Percentiles rank a stretch among this genome's conserved stretches.
Conservation (phyloP, 2,113 vertebrate species). For the Butorides virescens region DNA sequence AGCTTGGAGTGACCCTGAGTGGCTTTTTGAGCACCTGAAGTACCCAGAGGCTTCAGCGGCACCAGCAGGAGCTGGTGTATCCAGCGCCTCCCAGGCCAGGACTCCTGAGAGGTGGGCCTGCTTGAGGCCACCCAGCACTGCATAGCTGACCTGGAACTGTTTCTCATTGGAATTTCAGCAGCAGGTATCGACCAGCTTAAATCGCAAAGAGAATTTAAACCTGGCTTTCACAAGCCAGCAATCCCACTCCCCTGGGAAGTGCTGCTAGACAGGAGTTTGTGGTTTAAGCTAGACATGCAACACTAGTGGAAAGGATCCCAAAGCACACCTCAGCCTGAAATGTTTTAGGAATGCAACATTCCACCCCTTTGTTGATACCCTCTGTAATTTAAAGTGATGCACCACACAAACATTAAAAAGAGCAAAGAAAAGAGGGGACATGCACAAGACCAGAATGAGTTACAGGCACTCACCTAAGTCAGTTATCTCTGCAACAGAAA, state of each 20-base stretch:
- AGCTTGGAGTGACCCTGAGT: fast-evolving
- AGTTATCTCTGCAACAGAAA: conserved; percentile 82
- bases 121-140: neutral
- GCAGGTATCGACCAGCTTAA: neutral
- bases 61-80: neutral
- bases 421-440: neutral
- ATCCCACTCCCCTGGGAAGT: neutral
- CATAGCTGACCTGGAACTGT: neutral
- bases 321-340: neutral
- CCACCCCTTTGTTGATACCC: neutral
- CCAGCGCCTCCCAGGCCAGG: neutral
- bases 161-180: neutral
- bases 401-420: neutral
- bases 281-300: neutral
- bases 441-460: conserved; percentile 1
- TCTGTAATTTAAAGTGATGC: neutral
- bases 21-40: neutral
- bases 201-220: neutral
- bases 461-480: conserved; percentile 81
- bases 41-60: fast-evolving
- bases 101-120: neutral
- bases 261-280: neutral
- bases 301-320: neutral
- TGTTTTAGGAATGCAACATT: neutral
- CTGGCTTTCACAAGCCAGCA: neutral